Percentiles rank a stretch among this genome's conserved stretches.
Evolutionary conservation across 2,113 vertebrate species (phyloP).

Genomic region (Pseudorectes ferrugineus): DNA sequence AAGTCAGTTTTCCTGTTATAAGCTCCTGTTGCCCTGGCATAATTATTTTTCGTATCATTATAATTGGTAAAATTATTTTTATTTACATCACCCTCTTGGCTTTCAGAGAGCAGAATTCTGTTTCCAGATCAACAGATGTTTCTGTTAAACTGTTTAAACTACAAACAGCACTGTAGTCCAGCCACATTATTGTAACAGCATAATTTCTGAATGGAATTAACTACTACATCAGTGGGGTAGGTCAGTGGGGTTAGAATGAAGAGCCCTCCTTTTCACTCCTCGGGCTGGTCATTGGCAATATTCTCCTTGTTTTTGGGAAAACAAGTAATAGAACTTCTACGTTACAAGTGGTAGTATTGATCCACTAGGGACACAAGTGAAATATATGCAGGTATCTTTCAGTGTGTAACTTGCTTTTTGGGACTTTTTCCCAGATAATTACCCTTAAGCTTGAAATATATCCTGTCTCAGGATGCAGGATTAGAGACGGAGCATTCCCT

Average conservation of each 20-base stretch:
- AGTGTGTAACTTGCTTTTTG: neutral
- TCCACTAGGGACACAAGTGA: accelerated
- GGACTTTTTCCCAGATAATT: neutral
- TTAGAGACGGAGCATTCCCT: neutral
- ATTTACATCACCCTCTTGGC: neutral
- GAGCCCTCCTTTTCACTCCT: neutral
- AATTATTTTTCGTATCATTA: accelerated
- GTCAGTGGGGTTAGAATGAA: neutral
- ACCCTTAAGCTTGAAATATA: neutral
- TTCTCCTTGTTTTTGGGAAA: neutral
- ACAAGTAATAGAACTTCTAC: neutral
- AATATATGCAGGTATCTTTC: neutral
- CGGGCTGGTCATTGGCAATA: neutral
- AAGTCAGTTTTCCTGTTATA: neutral
- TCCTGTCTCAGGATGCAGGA: neutral
- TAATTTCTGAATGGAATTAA: neutral
- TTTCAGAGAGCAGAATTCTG: neutral
- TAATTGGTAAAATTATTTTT: neutral
- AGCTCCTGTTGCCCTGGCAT: neutral
- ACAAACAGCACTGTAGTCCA: neutral
- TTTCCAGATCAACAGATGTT: neutral
- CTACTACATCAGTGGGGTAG: neutral
- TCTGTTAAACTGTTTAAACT: neutral
- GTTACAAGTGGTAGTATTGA: neutral
- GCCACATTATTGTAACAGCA: neutral